Evolutionary conservation across 1,140 invertebrate species (phyloP), one percentile per base, ranked within the genome.

Genomic region (Procambarus clarkii): DNA sequence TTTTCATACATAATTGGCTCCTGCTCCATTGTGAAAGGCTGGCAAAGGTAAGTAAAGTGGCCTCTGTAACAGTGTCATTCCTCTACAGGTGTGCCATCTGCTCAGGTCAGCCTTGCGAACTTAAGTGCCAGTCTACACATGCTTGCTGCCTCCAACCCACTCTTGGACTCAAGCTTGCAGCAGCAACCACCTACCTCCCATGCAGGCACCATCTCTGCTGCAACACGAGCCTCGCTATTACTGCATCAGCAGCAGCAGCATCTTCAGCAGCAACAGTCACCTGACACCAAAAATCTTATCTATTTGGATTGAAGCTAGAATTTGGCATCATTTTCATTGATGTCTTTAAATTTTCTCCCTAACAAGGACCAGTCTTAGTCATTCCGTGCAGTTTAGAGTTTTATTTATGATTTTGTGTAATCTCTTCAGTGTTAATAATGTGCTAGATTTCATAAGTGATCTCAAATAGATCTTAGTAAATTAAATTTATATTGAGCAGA

Each of bases 231-330:
- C 15, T 91, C 88, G 7, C 60, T 91, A 24, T 54, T 91, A 21
- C 44, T 91, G 64, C 88, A 91, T 69, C 88, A 90, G 81, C 88
- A 91, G 34, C 88, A 88, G 45, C 82, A 84, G 82, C 88, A 90
- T 81, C 88, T 84, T 46, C 88, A 85, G 69, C 88, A 91, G 88
- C 88, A 91, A 71, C 88, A 91, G 45, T 64, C 74, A 79, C 9
- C 74, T 58, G 88, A 91, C 54, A 78, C 88, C 69, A 91, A 91
- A 91, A 91, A 85, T 54, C 77, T 91, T 34, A 91, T 91, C n/a
- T 91, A 91, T 79, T 85, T 91, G 82, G 88, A 91, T 78, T 91
- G 54, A 85, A 81, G 69, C 64, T 74, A 50, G 60, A 88, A 48
- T 13, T 34, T 34, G 60, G 50, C 11, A 34, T 48, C 58, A 88